Conservation (phyloP, 2,888 invertebrate genomes). For the Lycocerus yunnanus region DNA sequence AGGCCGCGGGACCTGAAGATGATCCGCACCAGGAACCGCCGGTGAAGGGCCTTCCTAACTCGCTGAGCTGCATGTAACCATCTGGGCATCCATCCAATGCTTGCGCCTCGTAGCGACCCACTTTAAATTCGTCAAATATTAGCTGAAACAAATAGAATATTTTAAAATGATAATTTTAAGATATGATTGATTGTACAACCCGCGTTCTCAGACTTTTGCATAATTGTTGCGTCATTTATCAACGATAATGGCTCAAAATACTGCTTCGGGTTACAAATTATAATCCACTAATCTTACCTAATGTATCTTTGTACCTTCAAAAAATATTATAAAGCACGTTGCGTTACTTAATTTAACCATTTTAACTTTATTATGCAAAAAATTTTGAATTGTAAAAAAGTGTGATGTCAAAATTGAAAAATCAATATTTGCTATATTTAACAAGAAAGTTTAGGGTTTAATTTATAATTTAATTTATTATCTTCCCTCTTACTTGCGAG, state of each 20-base stretch:
- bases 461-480: not conserved
- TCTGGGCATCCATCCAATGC: slow-evolving; percentile 81
- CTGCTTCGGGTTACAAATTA: slow-evolving; percentile 33
- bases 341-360: not conserved
- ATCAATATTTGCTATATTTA: not conserved
- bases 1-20: slow-evolving; percentile 78
- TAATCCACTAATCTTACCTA: slow-evolving; percentile 29
- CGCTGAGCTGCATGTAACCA: slow-evolving; percentile 86
- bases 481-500: not conserved
- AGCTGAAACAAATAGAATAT: slow-evolving; percentile 58
- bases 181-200: not conserved
- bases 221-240: slow-evolving; percentile 53
- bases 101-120: slow-evolving; percentile 79
- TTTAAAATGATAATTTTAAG: not conserved
- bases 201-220: slow-evolving; percentile 37
- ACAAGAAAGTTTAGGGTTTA: not conserved
- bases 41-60: slow-evolving; percentile 83
- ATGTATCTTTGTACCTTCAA: slow-evolving; percentile 31
- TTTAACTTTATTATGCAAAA: not conserved
- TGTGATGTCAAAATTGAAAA: not conserved
- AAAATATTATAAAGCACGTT: not conserved
- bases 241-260: slow-evolving; percentile 47
- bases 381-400: not conserved
- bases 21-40: slow-evolving; percentile 91
- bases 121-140: slow-evolving; percentile 86